Percentiles rank a stretch among this genome's conserved stretches.
These are phyloP conservation scores for Dynastes tityus DNA, from an alignment of 2,888 invertebrate species.

Conservation along the genomic window DNA sequence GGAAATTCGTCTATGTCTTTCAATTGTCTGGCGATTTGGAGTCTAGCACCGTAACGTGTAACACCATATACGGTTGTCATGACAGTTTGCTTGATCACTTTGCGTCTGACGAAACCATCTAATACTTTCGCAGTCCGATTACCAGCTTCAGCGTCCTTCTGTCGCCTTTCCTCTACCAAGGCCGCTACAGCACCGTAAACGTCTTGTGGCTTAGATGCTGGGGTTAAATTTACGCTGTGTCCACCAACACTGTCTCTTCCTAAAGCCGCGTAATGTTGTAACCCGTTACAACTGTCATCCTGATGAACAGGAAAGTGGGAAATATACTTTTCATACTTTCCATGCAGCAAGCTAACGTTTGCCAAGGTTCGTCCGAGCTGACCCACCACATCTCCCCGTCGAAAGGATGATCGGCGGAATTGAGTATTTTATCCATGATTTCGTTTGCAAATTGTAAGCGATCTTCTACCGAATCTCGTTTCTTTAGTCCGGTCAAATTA, in stretches of 20 bases:
- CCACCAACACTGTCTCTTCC: constrained; percentile 96
- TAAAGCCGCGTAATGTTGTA: constrained; percentile 99
- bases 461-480: constrained; percentile 82
- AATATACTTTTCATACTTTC: constrained; percentile 86
- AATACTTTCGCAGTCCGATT: constrained; percentile 70
- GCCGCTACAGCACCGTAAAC: constrained; percentile 93
- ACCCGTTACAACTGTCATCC: constrained; percentile 99
- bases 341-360: constrained; percentile 95
- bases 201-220: constrained; percentile 85
- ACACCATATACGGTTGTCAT: constrained; percentile 99
- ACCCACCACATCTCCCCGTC: constrained; percentile 94
- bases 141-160: constrained; percentile 81
- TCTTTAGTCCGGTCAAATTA: constrained; percentile 95
- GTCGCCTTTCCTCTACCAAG: constrained; percentile 84
- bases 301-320: constrained; percentile 96
- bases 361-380: constrained; percentile 97
- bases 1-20: constrained; percentile 91
- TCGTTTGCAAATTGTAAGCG: constrained; percentile 85
- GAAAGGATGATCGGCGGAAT: constrained; percentile 94
- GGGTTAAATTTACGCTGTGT: constrained; percentile 89
- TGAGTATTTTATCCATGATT: constrained; percentile 88
- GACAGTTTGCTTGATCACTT: constrained; percentile 98
- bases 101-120: constrained; percentile 84
- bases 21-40: constrained; percentile 93
- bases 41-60: constrained; percentile 91